Evolutionary conservation across 2,113 vertebrate species (phyloP).

Genomic region (human (Homo sapiens)): DNA sequence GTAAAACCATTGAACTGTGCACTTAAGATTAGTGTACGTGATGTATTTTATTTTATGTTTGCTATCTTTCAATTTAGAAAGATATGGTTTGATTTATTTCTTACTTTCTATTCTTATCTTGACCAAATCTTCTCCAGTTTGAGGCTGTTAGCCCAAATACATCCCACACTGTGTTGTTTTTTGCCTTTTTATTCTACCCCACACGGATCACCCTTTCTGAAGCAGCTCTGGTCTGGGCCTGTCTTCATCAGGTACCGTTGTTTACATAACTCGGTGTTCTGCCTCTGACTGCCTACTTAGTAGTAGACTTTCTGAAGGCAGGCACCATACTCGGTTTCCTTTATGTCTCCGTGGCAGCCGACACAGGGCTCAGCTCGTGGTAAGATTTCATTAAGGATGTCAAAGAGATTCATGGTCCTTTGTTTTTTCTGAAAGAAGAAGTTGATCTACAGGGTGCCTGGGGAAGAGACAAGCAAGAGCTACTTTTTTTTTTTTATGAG

Average conservation of each 20-base stretch:
- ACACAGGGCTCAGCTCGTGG: neutral
- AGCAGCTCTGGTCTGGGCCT: neutral
- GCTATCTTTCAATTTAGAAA: neutral
- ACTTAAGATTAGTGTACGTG: neutral
- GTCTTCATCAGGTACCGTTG: neutral
- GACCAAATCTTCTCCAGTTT: neutral
- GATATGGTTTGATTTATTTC: neutral
- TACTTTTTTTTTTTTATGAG: neutral
- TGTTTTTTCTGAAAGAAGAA: neutral
- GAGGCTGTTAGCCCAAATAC: neutral
- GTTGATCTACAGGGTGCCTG: neutral
- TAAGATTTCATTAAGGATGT: neutral
- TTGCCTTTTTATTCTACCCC: neutral
- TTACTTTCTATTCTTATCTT: neutral
- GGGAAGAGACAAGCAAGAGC: neutral
- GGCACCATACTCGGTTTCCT: neutral
- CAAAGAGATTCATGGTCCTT: neutral
- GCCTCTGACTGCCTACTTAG: neutral
- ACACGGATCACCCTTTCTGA: rapidly evolving
- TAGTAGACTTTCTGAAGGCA: neutral
- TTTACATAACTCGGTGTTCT: neutral
- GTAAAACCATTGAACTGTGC: neutral
- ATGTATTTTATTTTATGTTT: neutral
- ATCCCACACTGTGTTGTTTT: too few relatives aligned
- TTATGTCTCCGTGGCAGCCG: neutral